Evolutionary conservation across 1,140 invertebrate species (phyloP), one percentile per base, ranked within the genome.

Genomic region (Hylaeus volcanicus): DNA sequence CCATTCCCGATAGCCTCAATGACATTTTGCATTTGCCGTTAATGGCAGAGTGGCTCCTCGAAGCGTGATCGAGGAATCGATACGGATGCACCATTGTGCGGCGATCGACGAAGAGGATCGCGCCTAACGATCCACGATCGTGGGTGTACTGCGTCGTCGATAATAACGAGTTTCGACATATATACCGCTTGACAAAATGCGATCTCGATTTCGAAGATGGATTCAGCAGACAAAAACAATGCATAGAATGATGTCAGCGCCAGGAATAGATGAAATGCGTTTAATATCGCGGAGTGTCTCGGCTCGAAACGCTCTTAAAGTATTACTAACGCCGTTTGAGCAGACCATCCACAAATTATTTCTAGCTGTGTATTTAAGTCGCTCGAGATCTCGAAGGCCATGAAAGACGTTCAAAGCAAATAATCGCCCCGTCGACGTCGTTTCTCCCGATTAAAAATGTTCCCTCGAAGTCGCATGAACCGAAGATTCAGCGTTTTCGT

Each of bases 11-110:
- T 56, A 37, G 58, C 56, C n/a, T 41, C 83, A 48, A 56, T 83
- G 85, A 79, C 80, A 86, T 86, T 86, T 86, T 53, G 39, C 68
- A 60, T 79, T 82, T 69, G 63, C 56, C 48, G 37, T 12, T 61
- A 69, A 26, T 56, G 53, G 39, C 63, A 64, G 68, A 43, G n/a
- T 48, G 41, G 41, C 51, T 53, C 14, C 12, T 71, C 37, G 66
- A 55, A 64, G 6, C 53, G 55, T 2, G 72, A 69, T 69, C 15
- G 58, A 71, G 74, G 45, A 14, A 60, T 71, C 77, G 58, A 48
- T 68, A 84, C 70, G 58, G 66, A 72, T 26, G 69, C 15, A 5
- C 15, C 39, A 45, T 58, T 63, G 14, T 48, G 26, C 15, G 14
- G 60, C 15, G 26, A 61, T 60, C 43, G 41, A 1, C 5, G 5